These are phyloP conservation scores for Penaeus indicus DNA, from an alignment of 1,140 invertebrate species.

Conservation along the genomic window DNA sequence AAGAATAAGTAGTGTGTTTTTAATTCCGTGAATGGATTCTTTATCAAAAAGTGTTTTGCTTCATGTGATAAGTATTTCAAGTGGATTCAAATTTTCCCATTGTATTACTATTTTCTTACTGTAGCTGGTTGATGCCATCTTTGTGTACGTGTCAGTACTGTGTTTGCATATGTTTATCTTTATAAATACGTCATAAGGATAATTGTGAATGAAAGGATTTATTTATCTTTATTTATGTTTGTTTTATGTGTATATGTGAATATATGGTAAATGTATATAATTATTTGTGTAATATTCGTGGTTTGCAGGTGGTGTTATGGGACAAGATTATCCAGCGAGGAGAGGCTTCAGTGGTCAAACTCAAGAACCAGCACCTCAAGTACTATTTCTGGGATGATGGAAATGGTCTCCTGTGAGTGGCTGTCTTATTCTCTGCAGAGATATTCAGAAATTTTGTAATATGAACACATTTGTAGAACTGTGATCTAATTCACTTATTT, in stretches of 20 bases:
- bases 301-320: conserved; percentile 92
- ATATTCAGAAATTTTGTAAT: too few species aligned
- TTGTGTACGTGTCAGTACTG: neutral
- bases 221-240: neutral
- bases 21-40: too few species aligned
- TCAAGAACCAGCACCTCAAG: conserved; percentile 96
- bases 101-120: neutral
- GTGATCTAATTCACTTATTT: too few species aligned
- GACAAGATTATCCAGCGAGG: conserved; percentile 97
- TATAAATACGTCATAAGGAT: neutral
- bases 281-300: conserved; percentile 51
- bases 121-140: neutral
- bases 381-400: conserved; percentile 99
- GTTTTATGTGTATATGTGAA: neutral
- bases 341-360: conserved; percentile 91
- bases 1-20: too few species aligned
- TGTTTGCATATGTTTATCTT: neutral
- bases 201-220: too few species aligned
- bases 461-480: too few species aligned
- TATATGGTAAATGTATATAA: neutral
- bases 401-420: conserved; percentile 88
- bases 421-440: neutral
- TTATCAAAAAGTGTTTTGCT: too few species aligned
- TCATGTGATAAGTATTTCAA: too few species aligned
- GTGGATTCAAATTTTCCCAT: neutral